A percentile compares a stretch with the other conserved stretches of the same genome.
Conservation (phyloP, 1,140 invertebrate species). For the Holcopasites calliopsidis region DNA sequence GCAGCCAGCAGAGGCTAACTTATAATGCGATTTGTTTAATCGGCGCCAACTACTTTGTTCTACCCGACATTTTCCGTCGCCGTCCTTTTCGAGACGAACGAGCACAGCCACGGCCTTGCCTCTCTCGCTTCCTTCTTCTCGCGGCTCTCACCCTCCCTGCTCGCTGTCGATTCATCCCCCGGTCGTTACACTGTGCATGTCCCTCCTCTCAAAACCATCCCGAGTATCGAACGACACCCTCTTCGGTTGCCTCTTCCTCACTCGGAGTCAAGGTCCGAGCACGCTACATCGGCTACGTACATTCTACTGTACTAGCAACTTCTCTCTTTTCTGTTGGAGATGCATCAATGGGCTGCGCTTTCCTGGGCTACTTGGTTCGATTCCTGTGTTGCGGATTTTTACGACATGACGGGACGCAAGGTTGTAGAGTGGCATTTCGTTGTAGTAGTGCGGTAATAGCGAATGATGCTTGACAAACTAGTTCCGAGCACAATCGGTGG, state of each 20-base stretch:
- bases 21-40: constrained; percentile 81
- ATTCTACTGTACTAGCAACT: background rate
- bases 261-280: constrained; percentile 15
- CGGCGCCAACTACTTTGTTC: constrained; percentile 77
- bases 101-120: constrained; percentile 39
- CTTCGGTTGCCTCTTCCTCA: constrained; percentile 16
- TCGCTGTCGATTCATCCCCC: background rate
- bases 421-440: background rate
- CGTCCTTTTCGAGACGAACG: constrained; percentile 43
- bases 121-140: constrained; percentile 11
- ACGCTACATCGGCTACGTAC: constrained; percentile 11
- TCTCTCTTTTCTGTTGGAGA: background rate
- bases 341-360: background rate
- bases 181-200: too few relatives aligned
- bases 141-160: background rate
- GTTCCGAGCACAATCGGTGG: too few relatives aligned
- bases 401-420: background rate
- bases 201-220: constrained; percentile 30
- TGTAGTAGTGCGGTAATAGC: too few relatives aligned
- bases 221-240: constrained; percentile 44
- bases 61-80: constrained; percentile 56
- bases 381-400: background rate
- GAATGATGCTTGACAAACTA: background rate
- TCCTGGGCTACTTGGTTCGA: background rate
- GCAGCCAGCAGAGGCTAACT: constrained; percentile 76